Evolutionary conservation across 2,113 vertebrate genomes (phyloP), one percentile per base, ranked within the genome.

Genomic region (Ifrita kowaldi): DNA sequence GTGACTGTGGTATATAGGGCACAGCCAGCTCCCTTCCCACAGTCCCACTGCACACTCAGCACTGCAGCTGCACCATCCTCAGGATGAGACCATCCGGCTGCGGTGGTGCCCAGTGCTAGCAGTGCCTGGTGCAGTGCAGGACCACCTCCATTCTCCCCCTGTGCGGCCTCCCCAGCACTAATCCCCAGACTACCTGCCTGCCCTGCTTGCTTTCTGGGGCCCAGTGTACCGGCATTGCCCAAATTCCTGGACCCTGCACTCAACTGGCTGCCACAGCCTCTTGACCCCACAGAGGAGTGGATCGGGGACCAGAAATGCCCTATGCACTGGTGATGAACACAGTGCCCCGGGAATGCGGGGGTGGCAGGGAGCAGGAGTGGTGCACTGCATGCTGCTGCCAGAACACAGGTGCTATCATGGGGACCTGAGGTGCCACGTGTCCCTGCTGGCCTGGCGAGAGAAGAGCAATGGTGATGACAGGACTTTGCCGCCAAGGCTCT

Each of bases 251-350:
- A 7, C 41, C 35, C 41, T 39, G 62, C 0, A 1, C 53, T 91
- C 68, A 49, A 4, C 28, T 20, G 82, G 28, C n/a, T 74, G 42
- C 62, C 0, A 0, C 56, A 56, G 50, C 24, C 42, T 23, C 33
- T 23, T 4, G 8, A 37, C 22, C 47, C 28, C 44, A 46, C 8
- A 16, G 35, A 67, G 44, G 15, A 22, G 13, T 16, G 14, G 7
- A 39, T 5, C 0, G 0, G 22, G 21, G 9, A 37, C 19, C 52
- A 57, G 35, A 46, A 87, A 77, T 17, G 14, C 24, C 20, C 71
- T 41, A 4, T 2, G 14, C 0, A 0, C 27, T 78, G 6, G 0
- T 6, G 3, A 20, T 26, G 69, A 74, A 30, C 41, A 24, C 3
- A 3, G 22, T n/a, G 57, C 9, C 37, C 35, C 0, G 0, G 52